Conservation (phyloP, 1,140 invertebrate species). For the Tetragonula clypearis region DNA sequence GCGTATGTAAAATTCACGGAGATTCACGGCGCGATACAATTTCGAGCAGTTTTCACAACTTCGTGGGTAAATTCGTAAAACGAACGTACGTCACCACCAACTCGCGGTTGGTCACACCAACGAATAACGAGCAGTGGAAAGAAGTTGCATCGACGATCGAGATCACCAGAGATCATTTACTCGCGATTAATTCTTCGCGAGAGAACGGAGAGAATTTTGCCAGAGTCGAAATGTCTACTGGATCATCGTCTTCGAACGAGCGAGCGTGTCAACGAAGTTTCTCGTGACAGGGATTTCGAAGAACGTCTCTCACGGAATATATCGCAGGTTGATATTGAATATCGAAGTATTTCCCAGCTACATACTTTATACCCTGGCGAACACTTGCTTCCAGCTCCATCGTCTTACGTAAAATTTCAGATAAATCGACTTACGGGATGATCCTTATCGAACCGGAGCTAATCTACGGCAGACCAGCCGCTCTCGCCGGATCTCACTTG, state of each 20-base stretch:
- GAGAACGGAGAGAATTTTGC: too few relatives aligned
- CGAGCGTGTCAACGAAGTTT: not conserved
- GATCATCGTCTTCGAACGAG: too few relatives aligned
- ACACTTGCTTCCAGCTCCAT: not conserved
- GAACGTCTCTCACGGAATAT: not conserved
- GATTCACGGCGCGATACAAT: conserved; percentile 49
- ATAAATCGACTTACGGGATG: conserved; percentile 9
- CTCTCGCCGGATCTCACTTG: not conserved
- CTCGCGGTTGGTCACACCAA: too few relatives aligned
- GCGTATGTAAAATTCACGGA: conserved; percentile 57
- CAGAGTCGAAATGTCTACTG: too few relatives aligned
- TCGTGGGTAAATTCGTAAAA: conserved; percentile 38
- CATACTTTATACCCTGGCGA: not conserved
- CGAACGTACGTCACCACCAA: not conserved
- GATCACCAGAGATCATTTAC: too few relatives aligned
- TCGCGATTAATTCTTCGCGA: too few relatives aligned
- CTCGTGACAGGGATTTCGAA: not conserved
- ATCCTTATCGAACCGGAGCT: conserved; percentile 1
- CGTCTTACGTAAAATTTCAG: conserved; percentile 4
- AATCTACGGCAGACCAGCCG: not conserved
- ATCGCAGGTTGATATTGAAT: not conserved
- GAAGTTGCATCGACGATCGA: too few relatives aligned
- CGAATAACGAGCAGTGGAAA: too few relatives aligned
- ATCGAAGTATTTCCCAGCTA: not conserved
- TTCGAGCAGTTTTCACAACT: conserved; percentile 38